These are phyloP conservation scores for Synodontis membranacea DNA, from an alignment of 2,113 vertebrate genomes.

Conservation along the genomic window DNA sequence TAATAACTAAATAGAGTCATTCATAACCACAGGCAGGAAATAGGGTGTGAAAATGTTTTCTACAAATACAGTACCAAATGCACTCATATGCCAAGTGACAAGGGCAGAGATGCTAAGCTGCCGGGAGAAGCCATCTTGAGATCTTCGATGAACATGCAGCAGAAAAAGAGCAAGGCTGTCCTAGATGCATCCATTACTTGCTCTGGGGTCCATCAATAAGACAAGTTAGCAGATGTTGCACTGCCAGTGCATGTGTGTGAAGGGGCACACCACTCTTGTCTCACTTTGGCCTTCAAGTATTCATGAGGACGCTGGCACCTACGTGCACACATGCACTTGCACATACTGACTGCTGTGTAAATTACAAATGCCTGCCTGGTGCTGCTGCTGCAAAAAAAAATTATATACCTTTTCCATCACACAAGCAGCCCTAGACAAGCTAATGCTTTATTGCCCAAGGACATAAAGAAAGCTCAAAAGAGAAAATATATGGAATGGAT, in stretches of 20 bases:
- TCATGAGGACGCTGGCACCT: slow-evolving; percentile 46
- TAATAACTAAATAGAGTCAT: neutral
- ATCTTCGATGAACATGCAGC: slow-evolving; percentile 46
- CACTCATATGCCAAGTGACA: neutral
- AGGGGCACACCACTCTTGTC: slow-evolving; percentile 8
- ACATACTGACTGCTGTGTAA: slow-evolving; percentile 19
- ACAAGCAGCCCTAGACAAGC: neutral
- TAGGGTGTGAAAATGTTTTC: neutral
- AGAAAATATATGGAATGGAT: neutral
- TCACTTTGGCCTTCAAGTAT: slow-evolving; percentile 50
- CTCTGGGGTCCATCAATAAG: slow-evolving; percentile 72
- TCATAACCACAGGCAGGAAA: slow-evolving; percentile 7
- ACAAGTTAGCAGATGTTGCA: slow-evolving; percentile 67
- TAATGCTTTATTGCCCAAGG: neutral
- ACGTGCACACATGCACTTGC: neutral
- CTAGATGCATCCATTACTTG: slow-evolving; percentile 76
- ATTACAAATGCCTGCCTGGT: slow-evolving; percentile 30
- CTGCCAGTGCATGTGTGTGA: slow-evolving; percentile 3
- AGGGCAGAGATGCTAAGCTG: slow-evolving; percentile 36
- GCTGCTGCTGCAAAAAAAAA: neutral
- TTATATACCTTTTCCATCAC: neutral
- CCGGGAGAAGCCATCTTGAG: slow-evolving; percentile 34
- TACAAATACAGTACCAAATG: slow-evolving; percentile 28
- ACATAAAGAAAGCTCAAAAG: neutral
- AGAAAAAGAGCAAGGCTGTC: slow-evolving; percentile 56